Base-by-base conservation (phyloP, 2,797 vertebrate species). In the Cichlasoma orientale region DNA sequence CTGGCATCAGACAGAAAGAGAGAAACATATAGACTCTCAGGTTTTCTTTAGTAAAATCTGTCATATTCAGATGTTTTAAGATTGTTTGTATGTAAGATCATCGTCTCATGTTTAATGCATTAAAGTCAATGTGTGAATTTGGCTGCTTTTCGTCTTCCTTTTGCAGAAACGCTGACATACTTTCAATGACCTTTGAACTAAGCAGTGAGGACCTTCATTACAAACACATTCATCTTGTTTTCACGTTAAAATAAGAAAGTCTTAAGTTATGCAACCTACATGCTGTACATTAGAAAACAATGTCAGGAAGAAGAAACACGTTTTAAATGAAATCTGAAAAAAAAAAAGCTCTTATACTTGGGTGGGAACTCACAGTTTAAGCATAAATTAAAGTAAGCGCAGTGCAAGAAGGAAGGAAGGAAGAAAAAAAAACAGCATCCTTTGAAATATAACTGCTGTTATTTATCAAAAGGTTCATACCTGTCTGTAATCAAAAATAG, bases 1-100 rank as follows among this genome's bases (percentile, higher is more conserved):
- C 93, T 92, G 85, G 93, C 87, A 82, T 71, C 74, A 72, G 74
- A 72, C 41, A 56, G 9, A 68, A 44, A 59, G 61, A 61, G 73
- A 71, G 69, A 79, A 61, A 84, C 19, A 5, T 55, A 23, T 52
- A 33, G 29, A 27, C 36, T 66, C 56, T 6, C 47, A 21, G 44
- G 55, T 29, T 16, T 59, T 53, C 10, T 31, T 25, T 4, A 50
- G 16, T 50, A 16, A 68, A 50, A 21, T 52, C 7, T 52, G 9
- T 27, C 53, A 57, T 54, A 54, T 21, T 56, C 4, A 74, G 36
- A 52, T 47, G 61, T 47, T 66, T 47, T 47, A 16, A 27, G 38
- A 47, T 27, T 0, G 2, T 47, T 47, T 18, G 18, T 7, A 13
- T 47, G 4, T 7, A 47, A 47, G 41, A 1, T 27, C 61, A 66